Percentiles rank a stretch among this genome's conserved stretches.
Conservation (phyloP, 2,797 vertebrate species). For the Pachyuromys duprasi region DNA sequence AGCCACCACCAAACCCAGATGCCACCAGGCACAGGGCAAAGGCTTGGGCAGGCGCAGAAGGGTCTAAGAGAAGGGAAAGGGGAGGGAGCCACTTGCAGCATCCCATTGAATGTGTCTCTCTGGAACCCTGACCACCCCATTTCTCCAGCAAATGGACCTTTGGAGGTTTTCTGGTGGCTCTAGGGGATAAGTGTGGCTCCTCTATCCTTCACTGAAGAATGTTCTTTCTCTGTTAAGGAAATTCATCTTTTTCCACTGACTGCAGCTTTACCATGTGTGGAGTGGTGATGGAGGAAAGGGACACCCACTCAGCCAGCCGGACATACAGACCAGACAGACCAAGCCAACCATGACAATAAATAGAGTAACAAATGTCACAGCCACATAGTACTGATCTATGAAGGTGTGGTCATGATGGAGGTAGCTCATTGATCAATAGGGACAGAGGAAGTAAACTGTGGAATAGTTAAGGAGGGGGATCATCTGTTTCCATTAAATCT, state of each 20-base stretch:
- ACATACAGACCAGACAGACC: background rate
- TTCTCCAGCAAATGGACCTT: background rate
- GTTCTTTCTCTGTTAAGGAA: background rate
- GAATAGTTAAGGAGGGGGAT: background rate
- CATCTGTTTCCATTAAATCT: accelerated
- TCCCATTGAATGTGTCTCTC: background rate
- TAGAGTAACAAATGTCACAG: background rate
- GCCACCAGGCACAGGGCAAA: too few species aligned
- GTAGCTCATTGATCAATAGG: accelerated
- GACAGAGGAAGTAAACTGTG: accelerated
- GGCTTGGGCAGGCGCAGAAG: background rate
- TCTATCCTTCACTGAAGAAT: background rate
- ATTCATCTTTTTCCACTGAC: background rate
- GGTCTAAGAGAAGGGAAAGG: background rate
- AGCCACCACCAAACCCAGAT: background rate
- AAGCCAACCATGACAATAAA: background rate
- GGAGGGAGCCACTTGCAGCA: too few species aligned
- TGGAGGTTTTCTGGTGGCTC: background rate
- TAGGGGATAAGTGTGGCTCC: background rate
- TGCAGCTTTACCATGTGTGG: background rate
- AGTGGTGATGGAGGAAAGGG: background rate
- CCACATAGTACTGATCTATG: background rate
- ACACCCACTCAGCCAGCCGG: background rate
- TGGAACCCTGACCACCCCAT: background rate
- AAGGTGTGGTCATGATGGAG: background rate